Evolutionary conservation across 2,797 vertebrate genomes (phyloP).

Genomic region (Emys orbicularis): DNA sequence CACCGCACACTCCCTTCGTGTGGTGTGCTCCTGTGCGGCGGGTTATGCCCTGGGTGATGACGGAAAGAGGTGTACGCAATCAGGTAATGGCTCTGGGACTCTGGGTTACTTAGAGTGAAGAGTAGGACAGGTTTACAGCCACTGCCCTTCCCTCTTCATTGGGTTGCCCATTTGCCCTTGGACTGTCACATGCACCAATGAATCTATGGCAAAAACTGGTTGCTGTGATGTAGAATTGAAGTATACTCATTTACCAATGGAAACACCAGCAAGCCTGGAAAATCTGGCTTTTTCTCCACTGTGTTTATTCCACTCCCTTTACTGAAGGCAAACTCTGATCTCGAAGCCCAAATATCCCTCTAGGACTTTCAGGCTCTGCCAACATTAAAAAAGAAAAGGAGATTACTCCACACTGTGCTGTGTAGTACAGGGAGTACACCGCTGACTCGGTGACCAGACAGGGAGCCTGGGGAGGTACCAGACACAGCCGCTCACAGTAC

Average conservation of each 20-base stretch:
- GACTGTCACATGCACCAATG: background rate
- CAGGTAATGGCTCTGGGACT: slow-evolving; percentile 70
- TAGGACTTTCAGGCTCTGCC: background rate
- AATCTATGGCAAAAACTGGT: background rate
- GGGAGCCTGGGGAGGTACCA: background rate
- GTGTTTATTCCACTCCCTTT: background rate
- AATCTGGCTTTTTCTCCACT: background rate
- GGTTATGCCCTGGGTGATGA: slow-evolving; percentile 83
- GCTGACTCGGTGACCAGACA: background rate
- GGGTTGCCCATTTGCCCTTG: background rate
- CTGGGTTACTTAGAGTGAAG: fast-evolving
- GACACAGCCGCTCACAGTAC: background rate
- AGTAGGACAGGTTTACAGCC: background rate
- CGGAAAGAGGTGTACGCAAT: slow-evolving; percentile 74
- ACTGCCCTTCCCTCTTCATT: fast-evolving
- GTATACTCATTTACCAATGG: background rate
- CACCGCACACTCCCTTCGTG: slow-evolving; percentile 43
- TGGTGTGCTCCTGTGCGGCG: slow-evolving; percentile 84
- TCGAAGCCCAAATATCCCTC: background rate
- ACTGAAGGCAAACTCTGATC: background rate
- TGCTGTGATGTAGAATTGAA: background rate
- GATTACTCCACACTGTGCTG: background rate
- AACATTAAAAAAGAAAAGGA: background rate
- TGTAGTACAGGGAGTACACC: background rate
- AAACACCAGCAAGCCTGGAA: background rate